Percentiles rank a stretch among this genome's conserved stretches.
phyloP scores from a whole-genome alignment of 2,888 invertebrate genomes.

The Eledona agricola region DNA sequence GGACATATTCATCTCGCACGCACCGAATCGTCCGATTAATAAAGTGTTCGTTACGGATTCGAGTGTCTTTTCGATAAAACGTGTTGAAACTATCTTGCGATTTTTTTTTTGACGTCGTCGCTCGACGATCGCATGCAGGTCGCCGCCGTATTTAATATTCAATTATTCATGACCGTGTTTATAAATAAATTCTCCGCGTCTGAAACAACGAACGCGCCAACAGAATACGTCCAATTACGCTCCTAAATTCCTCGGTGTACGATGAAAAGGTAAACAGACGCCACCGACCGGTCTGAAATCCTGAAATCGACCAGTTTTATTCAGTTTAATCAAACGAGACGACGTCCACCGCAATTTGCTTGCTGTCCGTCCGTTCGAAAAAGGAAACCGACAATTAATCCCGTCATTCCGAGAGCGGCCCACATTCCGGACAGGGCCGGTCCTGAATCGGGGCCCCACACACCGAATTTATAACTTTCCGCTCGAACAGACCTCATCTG shows the following conservation, averaged over 20 bases:
- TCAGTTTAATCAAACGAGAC: slow-evolving; percentile 8
- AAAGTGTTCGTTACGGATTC: too few species aligned
- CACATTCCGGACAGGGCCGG: too few species aligned
- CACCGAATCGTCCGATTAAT: slow-evolving; percentile 12
- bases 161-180: slow-evolving; percentile 50
- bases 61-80: slow-evolving; percentile 20
- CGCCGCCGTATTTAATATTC: slow-evolving; percentile 50
- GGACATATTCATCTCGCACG: slow-evolving; percentile 32
- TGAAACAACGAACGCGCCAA: slow-evolving; percentile 43
- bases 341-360: too few species aligned
- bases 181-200: slow-evolving; percentile 50
- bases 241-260: slow-evolving; percentile 17
- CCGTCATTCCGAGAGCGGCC: neutral
- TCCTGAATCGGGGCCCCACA: too few species aligned
- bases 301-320: slow-evolving; percentile 10
- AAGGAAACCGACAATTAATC: slow-evolving; percentile 9
- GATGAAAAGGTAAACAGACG: too few species aligned
- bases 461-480: too few species aligned
- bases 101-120: slow-evolving; percentile 7
- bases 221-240: slow-evolving; percentile 41
- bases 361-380: too few species aligned
- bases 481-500: too few species aligned
- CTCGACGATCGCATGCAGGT: slow-evolving; percentile 51
- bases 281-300: slow-evolving; percentile 1
- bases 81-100: slow-evolving; percentile 32